Conservation (phyloP, 2,797 vertebrate species). For the Cheirogaleus major region DNA sequence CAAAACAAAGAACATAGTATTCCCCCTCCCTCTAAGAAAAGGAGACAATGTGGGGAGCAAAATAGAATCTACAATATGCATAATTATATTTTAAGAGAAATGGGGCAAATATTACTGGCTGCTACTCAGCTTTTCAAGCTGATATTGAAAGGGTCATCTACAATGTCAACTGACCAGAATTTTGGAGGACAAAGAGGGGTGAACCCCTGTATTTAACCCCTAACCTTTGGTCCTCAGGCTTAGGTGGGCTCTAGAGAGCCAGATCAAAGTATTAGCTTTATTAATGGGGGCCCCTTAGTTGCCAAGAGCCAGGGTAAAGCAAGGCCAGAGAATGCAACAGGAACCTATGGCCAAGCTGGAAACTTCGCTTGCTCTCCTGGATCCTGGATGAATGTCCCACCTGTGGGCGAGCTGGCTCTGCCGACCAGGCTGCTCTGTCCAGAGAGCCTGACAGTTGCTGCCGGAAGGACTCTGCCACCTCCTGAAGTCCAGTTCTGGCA, state of each 20-base stretch:
- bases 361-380: not conserved
- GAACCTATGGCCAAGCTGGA: not conserved
- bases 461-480: not conserved
- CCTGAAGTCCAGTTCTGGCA: not conserved
- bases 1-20: not conserved
- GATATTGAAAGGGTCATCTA: not conserved
- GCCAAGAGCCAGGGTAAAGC: not conserved
- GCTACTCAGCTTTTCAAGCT: not conserved
- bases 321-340: not conserved
- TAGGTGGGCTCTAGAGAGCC: not conserved
- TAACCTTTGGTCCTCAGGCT: not conserved
- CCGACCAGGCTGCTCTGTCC: not conserved
- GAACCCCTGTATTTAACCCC: not conserved
- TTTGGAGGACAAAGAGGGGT: not conserved
- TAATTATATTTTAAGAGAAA: not conserved
- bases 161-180: not conserved
- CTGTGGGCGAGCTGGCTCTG: not conserved
- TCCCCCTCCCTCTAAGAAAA: not conserved
- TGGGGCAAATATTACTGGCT: not conserved
- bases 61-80: not conserved
- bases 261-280: not conserved
- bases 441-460: not conserved
- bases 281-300: not conserved
- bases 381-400: not conserved
- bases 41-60: not conserved